Evolutionary conservation across 2,797 vertebrate genomes (phyloP).

Genomic region (Octomys mimax): DNA sequence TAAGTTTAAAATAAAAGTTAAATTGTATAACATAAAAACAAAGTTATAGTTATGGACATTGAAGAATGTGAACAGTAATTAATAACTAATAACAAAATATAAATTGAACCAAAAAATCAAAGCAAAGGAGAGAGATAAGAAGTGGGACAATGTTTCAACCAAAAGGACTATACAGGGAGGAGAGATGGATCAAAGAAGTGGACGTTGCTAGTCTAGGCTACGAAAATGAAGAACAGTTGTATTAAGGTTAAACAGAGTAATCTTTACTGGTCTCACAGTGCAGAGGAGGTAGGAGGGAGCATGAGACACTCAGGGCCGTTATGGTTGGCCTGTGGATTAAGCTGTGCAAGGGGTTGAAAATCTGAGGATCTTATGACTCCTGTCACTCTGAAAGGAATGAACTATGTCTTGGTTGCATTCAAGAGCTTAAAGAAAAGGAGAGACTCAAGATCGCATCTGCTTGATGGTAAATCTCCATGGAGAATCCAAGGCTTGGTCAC

Average conservation of each 20-base stretch:
- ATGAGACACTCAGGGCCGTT: background rate
- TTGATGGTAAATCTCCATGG: background rate
- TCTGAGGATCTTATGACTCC: background rate
- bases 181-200: background rate
- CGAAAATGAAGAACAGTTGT: background rate
- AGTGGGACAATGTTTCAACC: background rate
- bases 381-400: background rate
- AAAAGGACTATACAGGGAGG: background rate
- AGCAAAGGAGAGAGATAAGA: background rate
- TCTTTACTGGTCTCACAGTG: rapidly evolving
- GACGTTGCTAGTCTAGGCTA: background rate
- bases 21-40: constrained; percentile 6
- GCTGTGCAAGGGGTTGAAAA: background rate
- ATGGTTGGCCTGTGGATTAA: background rate
- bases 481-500: background rate
- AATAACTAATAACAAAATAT: background rate
- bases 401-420: background rate
- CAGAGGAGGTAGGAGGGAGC: background rate
- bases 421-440: background rate
- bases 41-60: background rate
- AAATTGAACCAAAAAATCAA: background rate
- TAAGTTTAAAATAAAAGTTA: background rate
- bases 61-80: background rate
- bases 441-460: background rate
- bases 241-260: background rate